These are phyloP conservation scores for Crotalus tigris DNA, from an alignment of 2,113 vertebrate species.

Conservation along the genomic window DNA sequence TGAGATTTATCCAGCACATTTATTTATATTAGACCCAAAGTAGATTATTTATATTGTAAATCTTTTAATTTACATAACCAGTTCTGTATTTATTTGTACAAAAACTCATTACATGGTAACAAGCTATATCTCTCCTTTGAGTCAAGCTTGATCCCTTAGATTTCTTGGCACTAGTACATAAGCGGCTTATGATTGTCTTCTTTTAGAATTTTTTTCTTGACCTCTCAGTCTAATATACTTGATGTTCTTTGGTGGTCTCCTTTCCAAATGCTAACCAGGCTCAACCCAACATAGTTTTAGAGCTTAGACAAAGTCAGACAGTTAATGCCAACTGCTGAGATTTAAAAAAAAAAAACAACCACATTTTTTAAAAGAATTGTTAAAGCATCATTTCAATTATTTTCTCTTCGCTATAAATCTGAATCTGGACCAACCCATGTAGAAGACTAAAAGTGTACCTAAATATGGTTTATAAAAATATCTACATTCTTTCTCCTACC, in stretches of 20 bases:
- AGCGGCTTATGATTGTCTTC: background rate
- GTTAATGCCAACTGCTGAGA: background rate
- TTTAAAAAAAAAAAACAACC: background rate
- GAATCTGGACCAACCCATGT: background rate
- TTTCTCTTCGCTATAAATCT: background rate
- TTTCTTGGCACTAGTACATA: background rate
- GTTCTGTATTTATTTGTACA: background rate
- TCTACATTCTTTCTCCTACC: background rate
- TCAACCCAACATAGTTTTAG: background rate
- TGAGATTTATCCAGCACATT: constrained; percentile 1
- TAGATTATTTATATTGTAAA: background rate
- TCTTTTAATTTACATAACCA: background rate
- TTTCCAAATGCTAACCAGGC: background rate
- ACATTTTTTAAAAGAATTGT: background rate
- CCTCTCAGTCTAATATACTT: background rate
- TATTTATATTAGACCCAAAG: background rate
- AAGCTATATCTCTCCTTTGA: background rate
- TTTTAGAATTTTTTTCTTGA: background rate
- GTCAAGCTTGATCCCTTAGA: background rate
- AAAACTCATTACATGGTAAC: background rate
- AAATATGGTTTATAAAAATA: background rate
- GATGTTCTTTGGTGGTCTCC: background rate
- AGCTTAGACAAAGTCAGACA: background rate
- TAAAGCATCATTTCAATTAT: background rate
- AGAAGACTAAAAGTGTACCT: too few species aligned